phyloP scores from a whole-genome alignment of 2,113 vertebrate species.

The Mixornis gularis region DNA sequence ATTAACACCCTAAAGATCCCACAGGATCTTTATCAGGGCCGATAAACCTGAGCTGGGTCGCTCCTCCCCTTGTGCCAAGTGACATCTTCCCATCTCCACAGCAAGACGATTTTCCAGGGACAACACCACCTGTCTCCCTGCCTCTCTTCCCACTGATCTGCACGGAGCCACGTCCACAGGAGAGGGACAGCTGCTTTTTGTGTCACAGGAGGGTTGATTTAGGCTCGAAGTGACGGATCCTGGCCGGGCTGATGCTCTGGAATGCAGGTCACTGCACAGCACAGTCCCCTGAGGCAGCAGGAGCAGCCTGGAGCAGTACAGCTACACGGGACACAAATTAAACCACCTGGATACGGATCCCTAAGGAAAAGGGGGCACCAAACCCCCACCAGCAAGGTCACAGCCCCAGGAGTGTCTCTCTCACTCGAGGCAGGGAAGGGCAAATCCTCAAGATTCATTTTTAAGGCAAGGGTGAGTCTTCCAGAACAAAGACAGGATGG shows the following conservation, averaged over 20 bases:
- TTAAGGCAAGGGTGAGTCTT: not conserved
- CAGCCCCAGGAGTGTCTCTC: not conserved
- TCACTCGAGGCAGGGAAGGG: not conserved
- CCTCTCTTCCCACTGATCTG: not conserved
- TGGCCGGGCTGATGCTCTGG: not conserved
- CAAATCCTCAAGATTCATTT: accelerated
- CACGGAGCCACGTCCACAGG: accelerated
- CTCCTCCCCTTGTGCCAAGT: not conserved
- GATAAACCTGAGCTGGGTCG: not conserved
- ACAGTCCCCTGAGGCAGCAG: accelerated
- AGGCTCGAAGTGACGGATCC: not conserved
- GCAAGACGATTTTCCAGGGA: not conserved
- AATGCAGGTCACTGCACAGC: not conserved
- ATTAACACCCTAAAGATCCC: not conserved
- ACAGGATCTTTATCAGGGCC: not conserved
- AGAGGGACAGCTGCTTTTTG: not conserved
- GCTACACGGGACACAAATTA: not conserved
- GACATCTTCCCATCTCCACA: not conserved
- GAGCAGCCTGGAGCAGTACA: not conserved
- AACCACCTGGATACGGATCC: not conserved
- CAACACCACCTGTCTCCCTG: too few relatives aligned
- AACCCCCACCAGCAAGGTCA: not conserved
- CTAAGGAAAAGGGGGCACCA: not conserved
- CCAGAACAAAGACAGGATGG: not conserved
- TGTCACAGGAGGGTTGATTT: not conserved